Evolutionary conservation across 2,888 invertebrate genomes (phyloP), one percentile per base, ranked within the genome.

Genomic region (Rhaphigaster nebulosa): DNA sequence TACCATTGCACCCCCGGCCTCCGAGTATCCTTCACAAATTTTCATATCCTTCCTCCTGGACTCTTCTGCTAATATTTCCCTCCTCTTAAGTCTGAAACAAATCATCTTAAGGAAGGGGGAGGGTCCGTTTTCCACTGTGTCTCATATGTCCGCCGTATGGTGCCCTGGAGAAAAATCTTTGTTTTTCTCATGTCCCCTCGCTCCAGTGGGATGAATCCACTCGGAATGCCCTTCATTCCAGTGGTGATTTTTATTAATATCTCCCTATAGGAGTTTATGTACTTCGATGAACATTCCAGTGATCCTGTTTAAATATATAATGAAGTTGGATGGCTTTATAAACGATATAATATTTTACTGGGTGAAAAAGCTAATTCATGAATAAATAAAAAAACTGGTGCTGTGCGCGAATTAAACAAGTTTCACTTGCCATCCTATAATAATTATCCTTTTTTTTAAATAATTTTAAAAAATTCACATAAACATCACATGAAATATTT

Each of bases 11-110:
- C 60, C 88, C 60, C 60, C 56, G 54, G 13, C 34, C 70, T 34
- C 34, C 29, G 13, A 41, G 38, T 20, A 88, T 88, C 88, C 88
- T 88, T 88, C 88, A 88, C 88, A 88, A 89, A 65, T 89, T 89
- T 65, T 89, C 89, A 89, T 89, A 89, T 89, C 89, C 89, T 52
- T 87, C 87, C 54, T 52, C n/a, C 54, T 50, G 84, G 84, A 50
- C 84, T 84, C 84, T 84, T 13, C 84, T 41, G n/a, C 84, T 84
- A 84, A 84, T 84, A 84, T 84, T 84, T 84, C 84, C 84, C 84
- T 84, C 84, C 84, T 76, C 34, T 38, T 76, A 76, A 84, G 84
- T 45, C 84, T 45, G 15, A n/a, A 50, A 84, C 84, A 84, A 84
- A 84, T 84, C 84, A 84, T 84, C n/a, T 50, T 45, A 50, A 45